Evolutionary conservation across 2,797 vertebrate genomes (phyloP), one percentile per base, ranked within the genome.

Genomic region (Enteromius treurensis): DNA sequence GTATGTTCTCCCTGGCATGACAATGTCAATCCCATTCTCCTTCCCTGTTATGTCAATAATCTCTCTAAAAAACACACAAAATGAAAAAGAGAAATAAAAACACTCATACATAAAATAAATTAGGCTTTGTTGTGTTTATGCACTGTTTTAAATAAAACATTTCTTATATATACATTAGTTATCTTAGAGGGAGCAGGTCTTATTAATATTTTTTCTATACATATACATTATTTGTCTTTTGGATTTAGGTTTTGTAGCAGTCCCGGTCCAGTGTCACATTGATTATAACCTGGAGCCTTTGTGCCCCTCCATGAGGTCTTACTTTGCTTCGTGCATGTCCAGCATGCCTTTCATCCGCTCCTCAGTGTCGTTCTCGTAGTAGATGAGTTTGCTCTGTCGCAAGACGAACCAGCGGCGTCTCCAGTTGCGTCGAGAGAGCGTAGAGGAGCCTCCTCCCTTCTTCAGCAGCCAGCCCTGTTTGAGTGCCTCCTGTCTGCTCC

Each of bases 401-500:
- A 99, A 96, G 83, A 99, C 97, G 81, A 99, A 99, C 98, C 98
- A 99, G 90, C 98, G 96, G 62, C 94, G 96, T 90, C 98, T 99
- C 98, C 98, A 99, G 95, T 99, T 99, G 37, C 98, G 95, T 67
- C 98, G 92, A 19, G 98, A 99, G 60, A 99, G 95, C 0, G 98
- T 99, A 49, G 98, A 99, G 1, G 97, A 97, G 81, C 98, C 98
- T 0, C 98, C 98, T 0, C 98, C 98, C 84, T 99, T 99, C 89
- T 99, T 99, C 91, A 96, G 94, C 53, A 99, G 95, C 98, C 98
- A 99, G 73, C 98, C 98, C 89, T 98, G 97, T 91, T 99, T 99
- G 89, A 99, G 95, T 2, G 98, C 98, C 88, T 99, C 98, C 93
- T 99, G 98, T 88, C 98, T 98, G 85, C 97, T 96, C 81, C 98